Evolutionary conservation across 2,797 vertebrate genomes (phyloP).

Genomic region (Pangasius macronema): DNA sequence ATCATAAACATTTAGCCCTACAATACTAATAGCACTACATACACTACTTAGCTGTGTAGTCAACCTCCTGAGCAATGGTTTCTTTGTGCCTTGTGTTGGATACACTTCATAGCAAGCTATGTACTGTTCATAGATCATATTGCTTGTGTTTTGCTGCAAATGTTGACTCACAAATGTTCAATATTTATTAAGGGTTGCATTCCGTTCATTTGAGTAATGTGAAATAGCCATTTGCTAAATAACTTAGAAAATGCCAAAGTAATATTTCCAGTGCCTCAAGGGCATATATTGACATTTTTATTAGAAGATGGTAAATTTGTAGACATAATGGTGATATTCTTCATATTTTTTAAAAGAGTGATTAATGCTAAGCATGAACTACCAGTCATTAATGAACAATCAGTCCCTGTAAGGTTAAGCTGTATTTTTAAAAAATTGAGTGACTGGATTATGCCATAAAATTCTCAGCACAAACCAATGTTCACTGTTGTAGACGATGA

Average conservation of each 20-base stretch:
- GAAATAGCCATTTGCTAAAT: neutral
- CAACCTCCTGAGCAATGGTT: neutral
- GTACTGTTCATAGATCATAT: no score
- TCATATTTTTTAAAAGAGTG: neutral
- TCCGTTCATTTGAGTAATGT: neutral
- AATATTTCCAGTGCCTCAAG: neutral
- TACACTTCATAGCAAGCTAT: no score
- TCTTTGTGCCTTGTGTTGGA: no score
- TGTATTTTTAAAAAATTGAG: neutral
- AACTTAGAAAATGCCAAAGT: neutral
- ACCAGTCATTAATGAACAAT: neutral
- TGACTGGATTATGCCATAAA: slow-evolving; percentile 20
- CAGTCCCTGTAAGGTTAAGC: neutral
- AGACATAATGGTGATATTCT: neutral
- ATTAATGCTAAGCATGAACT: neutral
- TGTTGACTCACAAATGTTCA: neutral
- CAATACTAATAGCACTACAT: neutral
- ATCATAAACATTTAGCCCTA: neutral
- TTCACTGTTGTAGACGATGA: slow-evolving; percentile 24
- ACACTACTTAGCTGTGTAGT: neutral
- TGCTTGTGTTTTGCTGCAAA: no score
- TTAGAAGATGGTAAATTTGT: neutral
- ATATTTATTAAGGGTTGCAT: neutral
- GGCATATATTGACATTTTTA: slow-evolving; percentile 3
- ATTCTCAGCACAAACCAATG: slow-evolving; percentile 13